These are phyloP conservation scores for Litoditis marina DNA, from an alignment of 2,888 invertebrate genomes.

Conservation along the genomic window DNA sequence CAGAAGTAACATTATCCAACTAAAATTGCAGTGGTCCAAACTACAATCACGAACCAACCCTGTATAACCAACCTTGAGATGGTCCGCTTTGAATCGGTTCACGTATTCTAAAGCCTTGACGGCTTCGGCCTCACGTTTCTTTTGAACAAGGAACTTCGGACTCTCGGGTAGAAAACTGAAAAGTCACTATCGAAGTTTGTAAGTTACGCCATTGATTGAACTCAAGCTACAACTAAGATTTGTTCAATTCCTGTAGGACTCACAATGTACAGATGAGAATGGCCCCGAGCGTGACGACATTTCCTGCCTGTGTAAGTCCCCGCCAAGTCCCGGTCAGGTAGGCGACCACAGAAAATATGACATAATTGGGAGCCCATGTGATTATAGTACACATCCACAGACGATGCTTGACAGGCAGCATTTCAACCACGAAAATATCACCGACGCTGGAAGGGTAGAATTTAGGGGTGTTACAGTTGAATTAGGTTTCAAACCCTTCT, in stretches of 20 bases:
- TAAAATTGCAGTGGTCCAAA: too few species aligned
- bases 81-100: conserved; percentile 27
- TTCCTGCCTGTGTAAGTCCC: conserved; percentile 22
- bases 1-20: too few species aligned
- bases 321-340: conserved; percentile 40
- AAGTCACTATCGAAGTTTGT: not conserved
- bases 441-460: conserved; percentile 36
- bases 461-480: not conserved
- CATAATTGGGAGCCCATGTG: conserved; percentile 49
- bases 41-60: too few species aligned
- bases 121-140: conserved; percentile 26
- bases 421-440: conserved; percentile 35
- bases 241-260: conserved; percentile 5
- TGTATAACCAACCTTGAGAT: conserved; percentile 25
- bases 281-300: conserved; percentile 29
- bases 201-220: not conserved
- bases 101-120: conserved; percentile 32
- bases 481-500: not conserved
- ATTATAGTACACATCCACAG: conserved; percentile 42
- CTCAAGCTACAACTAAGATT: not conserved
- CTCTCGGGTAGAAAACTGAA: conserved; percentile 41
- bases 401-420: conserved; percentile 38
- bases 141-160: conserved; percentile 41
- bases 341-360: conserved; percentile 37
- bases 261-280: conserved; percentile 36